Conservation (phyloP, 2,113 vertebrate species). For the Setophaga coronata region DNA sequence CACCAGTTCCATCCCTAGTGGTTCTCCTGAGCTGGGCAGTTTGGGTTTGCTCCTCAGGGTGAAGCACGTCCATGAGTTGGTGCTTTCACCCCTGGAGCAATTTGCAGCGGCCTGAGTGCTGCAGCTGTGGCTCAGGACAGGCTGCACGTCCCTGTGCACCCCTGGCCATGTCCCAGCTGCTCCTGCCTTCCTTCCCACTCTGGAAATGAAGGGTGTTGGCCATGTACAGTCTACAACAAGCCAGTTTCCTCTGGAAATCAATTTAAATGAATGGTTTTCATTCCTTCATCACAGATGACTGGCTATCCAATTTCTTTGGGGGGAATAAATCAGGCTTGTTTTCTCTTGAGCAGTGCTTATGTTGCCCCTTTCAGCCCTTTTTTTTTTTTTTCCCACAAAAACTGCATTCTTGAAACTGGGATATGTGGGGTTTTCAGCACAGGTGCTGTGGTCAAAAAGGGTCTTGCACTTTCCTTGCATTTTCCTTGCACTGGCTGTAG, state of each 20-base stretch:
- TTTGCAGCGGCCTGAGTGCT: neutral
- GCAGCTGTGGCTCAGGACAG: neutral
- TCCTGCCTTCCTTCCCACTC: neutral
- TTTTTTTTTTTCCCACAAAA: neutral
- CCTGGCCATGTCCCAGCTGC: neutral
- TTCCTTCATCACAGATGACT: neutral
- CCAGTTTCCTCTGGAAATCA: neutral
- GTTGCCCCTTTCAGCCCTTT: neutral
- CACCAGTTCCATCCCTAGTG: neutral
- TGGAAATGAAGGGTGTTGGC: neutral
- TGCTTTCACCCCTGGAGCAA: neutral
- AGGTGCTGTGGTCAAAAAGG: neutral
- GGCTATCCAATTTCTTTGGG: neutral
- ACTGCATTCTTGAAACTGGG: accelerated
- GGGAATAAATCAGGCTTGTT: neutral
- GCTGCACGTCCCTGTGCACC: accelerated
- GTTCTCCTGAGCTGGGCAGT: neutral
- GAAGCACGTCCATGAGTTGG: neutral
- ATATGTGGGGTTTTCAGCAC: neutral
- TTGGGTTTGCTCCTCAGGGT: neutral
- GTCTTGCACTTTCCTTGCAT: neutral
- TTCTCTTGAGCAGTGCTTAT: neutral
- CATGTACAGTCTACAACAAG: accelerated
- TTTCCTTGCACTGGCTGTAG: neutral
- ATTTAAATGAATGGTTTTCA: neutral